phyloP scores from a whole-genome alignment of 2,113 vertebrate species.

The Falcunculus frontatus region DNA sequence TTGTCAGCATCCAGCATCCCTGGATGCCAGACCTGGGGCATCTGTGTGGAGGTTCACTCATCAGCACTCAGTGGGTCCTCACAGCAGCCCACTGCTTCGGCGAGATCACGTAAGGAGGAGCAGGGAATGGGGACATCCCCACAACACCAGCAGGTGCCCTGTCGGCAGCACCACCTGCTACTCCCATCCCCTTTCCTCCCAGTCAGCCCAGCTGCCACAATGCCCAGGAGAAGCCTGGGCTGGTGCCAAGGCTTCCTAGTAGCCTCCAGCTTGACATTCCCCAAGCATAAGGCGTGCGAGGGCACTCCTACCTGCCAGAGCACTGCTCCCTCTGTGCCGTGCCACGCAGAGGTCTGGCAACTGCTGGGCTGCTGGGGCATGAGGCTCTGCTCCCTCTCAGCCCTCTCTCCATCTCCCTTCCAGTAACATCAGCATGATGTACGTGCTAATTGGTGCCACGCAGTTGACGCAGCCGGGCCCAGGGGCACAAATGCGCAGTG shows the following conservation, averaged over 20 bases:
- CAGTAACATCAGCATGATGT: neutral
- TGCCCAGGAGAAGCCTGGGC: neutral
- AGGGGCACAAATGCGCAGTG: neutral
- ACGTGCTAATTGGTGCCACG: neutral
- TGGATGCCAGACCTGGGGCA: no score
- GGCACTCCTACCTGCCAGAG: neutral
- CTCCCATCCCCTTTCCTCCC: neutral
- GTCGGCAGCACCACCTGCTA: neutral
- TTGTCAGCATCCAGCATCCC: no score
- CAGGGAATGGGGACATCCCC: fast-evolving
- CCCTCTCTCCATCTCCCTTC: neutral
- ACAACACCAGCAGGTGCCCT: no score
- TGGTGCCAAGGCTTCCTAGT: neutral
- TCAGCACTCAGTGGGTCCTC: no score
- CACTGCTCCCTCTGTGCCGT: neutral
- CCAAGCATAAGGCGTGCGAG: fast-evolving
- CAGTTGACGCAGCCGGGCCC: neutral
- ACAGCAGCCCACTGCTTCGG: conserved; percentile 17
- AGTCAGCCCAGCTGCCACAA: neutral
- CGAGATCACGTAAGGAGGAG: neutral
- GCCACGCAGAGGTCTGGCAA: neutral
- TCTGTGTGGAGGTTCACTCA: no score
- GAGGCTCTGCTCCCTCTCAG: neutral
- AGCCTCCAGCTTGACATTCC: neutral
- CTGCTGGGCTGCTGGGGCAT: neutral